Evolutionary conservation across 2,113 vertebrate genomes (phyloP), one percentile per base, ranked within the genome.

Genomic region (Sapajus apella): DNA sequence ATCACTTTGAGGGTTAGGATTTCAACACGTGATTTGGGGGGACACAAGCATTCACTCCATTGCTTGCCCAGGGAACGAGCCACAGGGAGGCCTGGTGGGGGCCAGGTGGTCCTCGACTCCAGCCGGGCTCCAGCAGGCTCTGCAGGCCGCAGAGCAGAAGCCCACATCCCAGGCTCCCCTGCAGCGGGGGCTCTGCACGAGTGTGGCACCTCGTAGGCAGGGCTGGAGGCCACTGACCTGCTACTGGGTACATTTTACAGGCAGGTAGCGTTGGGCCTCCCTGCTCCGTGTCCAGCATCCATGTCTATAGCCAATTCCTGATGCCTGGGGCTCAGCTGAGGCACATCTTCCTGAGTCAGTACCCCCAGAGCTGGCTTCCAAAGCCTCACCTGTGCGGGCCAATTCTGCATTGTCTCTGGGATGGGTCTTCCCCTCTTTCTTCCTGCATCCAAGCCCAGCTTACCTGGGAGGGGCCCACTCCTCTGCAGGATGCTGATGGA

Each of bases 401-500:
- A 43, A 21, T 43, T 35, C 50, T 47, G 27, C 8, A 16, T 1
- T 27, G 25, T 50, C 58, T 89, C 84, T 8, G 23, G 68, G 27
- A 43, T 1, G 6, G 61, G 40, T 56, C 66, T 72, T 91, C n/a
- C 9, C 55, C 32, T 5, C 32, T 47, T 40, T 45, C 32, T 16
- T 72, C 18, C 13, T 32, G 20, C 13, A 43, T 40, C 23, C 27
- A 64, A 64, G 17, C 35, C 23, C 56, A 61, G 13, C 66, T 16
- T 47, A 9, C 82, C 66, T 9, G 7, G 14, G 11, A 5, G 5
- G 45, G 30, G 27, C n/a, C 27, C 37, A 4, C 61, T 73, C 84
- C 18, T 58, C 0, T 10, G 10, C 2, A 1, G 0, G 47, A 23
- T 21, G 1, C 40, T 23, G 17, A 16, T 4, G 23, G 55, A 37